Conservation (phyloP, 2,113 vertebrate species). For the Rhizomys pruinosus region DNA sequence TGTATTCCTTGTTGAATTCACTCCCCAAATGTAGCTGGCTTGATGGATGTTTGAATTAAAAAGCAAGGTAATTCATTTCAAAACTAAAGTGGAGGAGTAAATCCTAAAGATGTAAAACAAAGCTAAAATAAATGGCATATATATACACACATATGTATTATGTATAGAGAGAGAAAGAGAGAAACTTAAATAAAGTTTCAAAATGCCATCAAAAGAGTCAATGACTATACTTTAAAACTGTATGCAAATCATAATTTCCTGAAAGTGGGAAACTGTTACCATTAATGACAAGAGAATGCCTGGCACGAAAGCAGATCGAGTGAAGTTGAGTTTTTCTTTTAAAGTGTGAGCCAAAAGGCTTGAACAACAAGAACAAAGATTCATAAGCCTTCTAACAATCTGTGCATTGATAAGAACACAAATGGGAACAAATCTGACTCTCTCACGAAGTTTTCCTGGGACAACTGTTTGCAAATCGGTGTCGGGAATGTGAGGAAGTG, state of each 20-base stretch:
- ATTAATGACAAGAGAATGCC: constrained; percentile 11
- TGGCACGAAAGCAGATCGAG: background rate
- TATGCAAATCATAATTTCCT: constrained; percentile 9
- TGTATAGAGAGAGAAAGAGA: background rate
- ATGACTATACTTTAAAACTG: background rate
- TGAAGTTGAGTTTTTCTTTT: constrained; percentile 32
- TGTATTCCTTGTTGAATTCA: constrained; percentile 1
- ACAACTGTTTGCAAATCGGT: constrained; percentile 51
- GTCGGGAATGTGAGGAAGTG: constrained; percentile 41
- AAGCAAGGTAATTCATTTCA: constrained; percentile 37
- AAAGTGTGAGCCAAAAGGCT: background rate
- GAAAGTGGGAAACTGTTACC: background rate
- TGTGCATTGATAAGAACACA: background rate
- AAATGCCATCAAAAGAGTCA: constrained; percentile 2
- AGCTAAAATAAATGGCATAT: background rate
- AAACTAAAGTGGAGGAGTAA: constrained; percentile 42
- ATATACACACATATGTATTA: background rate
- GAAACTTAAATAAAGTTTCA: constrained; percentile 20
- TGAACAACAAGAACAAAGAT: background rate
- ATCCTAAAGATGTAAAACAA: constrained; percentile 26
- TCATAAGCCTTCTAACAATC: background rate
- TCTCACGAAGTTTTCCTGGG: background rate
- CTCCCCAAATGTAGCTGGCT: constrained; percentile 21
- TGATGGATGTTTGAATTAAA: constrained; percentile 32
- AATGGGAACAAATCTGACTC: constrained; percentile 48